Conservation (phyloP, 2,888 invertebrate species). For the Nasonovia ribisnigri region DNA sequence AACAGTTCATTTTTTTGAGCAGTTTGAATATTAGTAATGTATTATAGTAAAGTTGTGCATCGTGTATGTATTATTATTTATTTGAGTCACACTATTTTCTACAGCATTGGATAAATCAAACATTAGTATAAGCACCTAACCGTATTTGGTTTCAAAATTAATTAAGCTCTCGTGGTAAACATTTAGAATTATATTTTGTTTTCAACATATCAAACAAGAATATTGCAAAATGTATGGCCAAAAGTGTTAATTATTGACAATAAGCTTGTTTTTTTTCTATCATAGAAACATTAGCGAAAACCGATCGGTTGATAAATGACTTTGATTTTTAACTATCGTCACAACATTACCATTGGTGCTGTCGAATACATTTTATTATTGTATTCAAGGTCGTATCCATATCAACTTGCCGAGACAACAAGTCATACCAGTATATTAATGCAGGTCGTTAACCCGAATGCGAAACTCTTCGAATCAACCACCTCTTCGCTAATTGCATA, state of each 20-base stretch:
- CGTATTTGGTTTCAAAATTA: not conserved
- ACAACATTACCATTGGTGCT: not conserved
- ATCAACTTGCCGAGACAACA: constrained; percentile 40
- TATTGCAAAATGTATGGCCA: not conserved
- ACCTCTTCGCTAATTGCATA: not conserved
- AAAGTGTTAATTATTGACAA: constrained; percentile 14
- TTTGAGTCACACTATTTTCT: not conserved
- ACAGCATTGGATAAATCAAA: not conserved
- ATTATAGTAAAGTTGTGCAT: not conserved
- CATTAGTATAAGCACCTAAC: not conserved
- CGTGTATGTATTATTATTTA: not conserved
- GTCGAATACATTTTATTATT: constrained; percentile 25
- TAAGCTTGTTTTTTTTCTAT: not conserved
- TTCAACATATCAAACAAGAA: not conserved
- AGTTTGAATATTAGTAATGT: not conserved
- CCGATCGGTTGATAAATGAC: constrained; percentile 44
- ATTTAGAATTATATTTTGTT: not conserved
- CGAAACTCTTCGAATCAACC: constrained; percentile 32
- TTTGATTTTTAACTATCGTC: constrained; percentile 34
- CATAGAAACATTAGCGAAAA: not conserved
- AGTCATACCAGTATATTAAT: constrained; percentile 44
- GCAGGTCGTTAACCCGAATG: constrained; percentile 51
- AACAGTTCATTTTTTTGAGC: not conserved
- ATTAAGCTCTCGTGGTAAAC: not conserved
- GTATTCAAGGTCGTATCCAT: constrained; percentile 40